Evolutionary conservation across 2,888 invertebrate species (phyloP), one percentile per base, ranked within the genome.

Genomic region (Morpho helenor): DNA sequence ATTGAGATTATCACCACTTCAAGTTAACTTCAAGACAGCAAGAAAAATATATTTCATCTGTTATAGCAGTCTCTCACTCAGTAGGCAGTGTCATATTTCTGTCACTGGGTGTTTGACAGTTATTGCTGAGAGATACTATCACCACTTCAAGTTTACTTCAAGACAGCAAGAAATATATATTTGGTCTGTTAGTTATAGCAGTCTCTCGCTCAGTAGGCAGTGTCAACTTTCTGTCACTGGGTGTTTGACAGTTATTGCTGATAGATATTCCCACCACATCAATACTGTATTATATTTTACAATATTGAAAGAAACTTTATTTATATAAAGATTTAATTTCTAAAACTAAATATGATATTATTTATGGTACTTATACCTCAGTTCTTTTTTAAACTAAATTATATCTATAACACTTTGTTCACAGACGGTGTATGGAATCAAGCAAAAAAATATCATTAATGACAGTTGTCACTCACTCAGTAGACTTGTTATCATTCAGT

Each of bases 401-500:
- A 2, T 31, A 31, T 31, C 31, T 31, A 5, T 3, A 31, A 31
- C 5, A 31, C 31, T 31, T 31, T 31, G 31, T 31, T 31, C 31
- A 31, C 31, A 31, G 16, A 16, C 16, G 16, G 16, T 16, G 31
- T 31, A 31, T 31, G 3, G 5, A 31, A 31, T 31, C 31, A 31
- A 31, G 31, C 31, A 31, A 31, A 31, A 31, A 5, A 16, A 16
- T 16, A 16, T 16, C 1, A 16, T 16, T 16, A 16, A 16, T 16
- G 16, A 16, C 16, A 16, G 16, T 16, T 16, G 16, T 16, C 16
- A 16, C 2, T 16, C 16, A 16, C 61, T 57, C 61, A 66, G 67
- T 61, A 63, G 61, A 63, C 65, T 70, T 55, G 63, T 67, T 48
- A 49, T 7, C n/a, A 62, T 64, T 63, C 60, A 74, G 72, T 75